phyloP scores from a whole-genome alignment of 2,888 invertebrate genomes.

The Andrena camellia region DNA sequence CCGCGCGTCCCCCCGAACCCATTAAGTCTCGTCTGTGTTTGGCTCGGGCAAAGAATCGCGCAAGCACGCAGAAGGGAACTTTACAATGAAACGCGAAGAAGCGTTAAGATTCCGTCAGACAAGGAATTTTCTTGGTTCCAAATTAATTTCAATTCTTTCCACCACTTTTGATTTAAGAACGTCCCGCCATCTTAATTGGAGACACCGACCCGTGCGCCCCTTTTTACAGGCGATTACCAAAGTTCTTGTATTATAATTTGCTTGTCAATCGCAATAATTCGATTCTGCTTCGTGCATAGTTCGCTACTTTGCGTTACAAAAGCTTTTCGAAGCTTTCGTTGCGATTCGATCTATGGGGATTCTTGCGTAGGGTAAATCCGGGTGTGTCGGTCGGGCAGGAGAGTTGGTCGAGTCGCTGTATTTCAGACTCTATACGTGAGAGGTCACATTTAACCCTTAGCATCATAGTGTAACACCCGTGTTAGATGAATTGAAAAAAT shows the following conservation, averaged over 20 bases:
- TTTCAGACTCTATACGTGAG: too few relatives aligned
- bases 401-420: too few relatives aligned
- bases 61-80: neutral
- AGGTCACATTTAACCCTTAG: too few relatives aligned
- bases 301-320: too few relatives aligned
- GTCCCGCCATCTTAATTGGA: conserved; percentile 16
- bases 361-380: too few relatives aligned
- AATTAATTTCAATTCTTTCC: conserved; percentile 6
- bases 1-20: conserved; percentile 36
- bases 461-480: too few relatives aligned
- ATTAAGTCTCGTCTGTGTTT: conserved; percentile 51
- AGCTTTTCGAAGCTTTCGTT: too few relatives aligned
- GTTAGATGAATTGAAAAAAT: too few relatives aligned
- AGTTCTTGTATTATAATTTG: conserved; percentile 8
- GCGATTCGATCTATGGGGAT: too few relatives aligned
- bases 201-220: neutral
- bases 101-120: neutral
- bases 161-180: neutral
- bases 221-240: conserved; percentile 1
- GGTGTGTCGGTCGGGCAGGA: too few relatives aligned
- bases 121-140: neutral
- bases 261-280: neutral
- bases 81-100: conserved; percentile 21
- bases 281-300: neutral
- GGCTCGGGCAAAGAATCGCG: conserved; percentile 28